Percentiles rank a stretch among this genome's conserved stretches.
phyloP scores from a whole-genome alignment of 1,140 invertebrate genomes.

The Solenopsis invicta region DNA sequence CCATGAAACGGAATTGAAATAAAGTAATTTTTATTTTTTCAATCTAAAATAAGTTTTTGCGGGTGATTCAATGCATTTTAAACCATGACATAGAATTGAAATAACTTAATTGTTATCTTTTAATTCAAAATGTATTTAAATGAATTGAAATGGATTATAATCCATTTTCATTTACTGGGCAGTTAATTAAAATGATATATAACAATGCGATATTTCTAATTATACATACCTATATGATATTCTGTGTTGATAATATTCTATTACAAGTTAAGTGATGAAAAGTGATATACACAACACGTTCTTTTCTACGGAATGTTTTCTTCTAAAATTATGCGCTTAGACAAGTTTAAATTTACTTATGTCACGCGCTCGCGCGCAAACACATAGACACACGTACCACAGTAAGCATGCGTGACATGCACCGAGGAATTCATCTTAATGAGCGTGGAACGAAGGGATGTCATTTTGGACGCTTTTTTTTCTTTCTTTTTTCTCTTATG shows the following conservation, averaged over 20 bases:
- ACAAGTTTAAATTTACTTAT: conserved; percentile 72
- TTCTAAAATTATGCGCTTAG: conserved; percentile 42
- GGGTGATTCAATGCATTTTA: no score
- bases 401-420: conserved; percentile 70
- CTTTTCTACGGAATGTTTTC: conserved; percentile 15
- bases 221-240: no score
- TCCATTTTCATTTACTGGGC: no score
- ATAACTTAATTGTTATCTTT: no score
- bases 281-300: neutral
- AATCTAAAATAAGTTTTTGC: no score
- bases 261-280: conserved; percentile 2
- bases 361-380: neutral
- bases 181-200: neutral
- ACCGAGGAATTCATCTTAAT: conserved; percentile 74
- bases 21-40: no score
- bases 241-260: neutral
- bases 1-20: no score
- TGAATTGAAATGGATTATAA: no score
- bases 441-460: conserved; percentile 79
- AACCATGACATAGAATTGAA: no score
- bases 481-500: conserved; percentile 47
- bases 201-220: neutral
- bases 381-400: neutral
- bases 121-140: no score
- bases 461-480: conserved; percentile 63